These are phyloP conservation scores for Cataglyphis livida DNA, from an alignment of 2,888 invertebrate species.

Conservation along the genomic window DNA sequence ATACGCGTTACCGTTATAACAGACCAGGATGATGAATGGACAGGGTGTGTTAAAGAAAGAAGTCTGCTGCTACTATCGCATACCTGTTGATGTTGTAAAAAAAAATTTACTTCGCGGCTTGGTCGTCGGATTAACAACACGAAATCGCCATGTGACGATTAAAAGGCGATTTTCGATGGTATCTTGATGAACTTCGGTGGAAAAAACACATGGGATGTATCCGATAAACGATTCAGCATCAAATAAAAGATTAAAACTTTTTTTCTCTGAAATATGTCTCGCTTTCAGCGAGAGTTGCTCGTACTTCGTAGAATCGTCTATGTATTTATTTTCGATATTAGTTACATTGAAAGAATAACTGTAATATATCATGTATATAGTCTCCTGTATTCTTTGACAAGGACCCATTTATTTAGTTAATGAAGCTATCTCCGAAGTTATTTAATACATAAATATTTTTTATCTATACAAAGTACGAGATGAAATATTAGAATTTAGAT, in stretches of 20 bases:
- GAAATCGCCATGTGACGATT: slow-evolving; percentile 8
- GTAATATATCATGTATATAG: not conserved
- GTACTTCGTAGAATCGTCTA: not conserved
- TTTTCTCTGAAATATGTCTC: not conserved
- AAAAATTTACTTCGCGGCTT: slow-evolving; percentile 53
- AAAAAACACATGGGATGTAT: slow-evolving; percentile 1
- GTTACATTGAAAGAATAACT: not conserved
- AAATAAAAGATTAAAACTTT: slow-evolving; percentile 11
- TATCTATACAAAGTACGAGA: not conserved
- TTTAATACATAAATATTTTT: not conserved
- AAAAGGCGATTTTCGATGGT: slow-evolving; percentile 18
- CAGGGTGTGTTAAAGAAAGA: slow-evolving; percentile 66
- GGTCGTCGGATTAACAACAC: slow-evolving; percentile 24
- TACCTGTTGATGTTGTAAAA: slow-evolving; percentile 42
- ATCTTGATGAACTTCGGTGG: slow-evolving; percentile 30
- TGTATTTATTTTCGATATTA: not conserved
- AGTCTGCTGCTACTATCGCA: slow-evolving; percentile 57
- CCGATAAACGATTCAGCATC: not conserved
- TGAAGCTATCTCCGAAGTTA: slow-evolving; percentile 3
- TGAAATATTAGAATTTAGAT: not conserved
- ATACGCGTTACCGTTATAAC: slow-evolving; percentile 72
- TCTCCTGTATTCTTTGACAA: not conserved
- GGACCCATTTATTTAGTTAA: slow-evolving; percentile 21
- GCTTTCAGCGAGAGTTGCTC: not conserved
- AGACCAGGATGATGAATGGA: slow-evolving; percentile 71